Conservation (phyloP, 2,888 invertebrate genomes). For the Acronicta alni region DNA sequence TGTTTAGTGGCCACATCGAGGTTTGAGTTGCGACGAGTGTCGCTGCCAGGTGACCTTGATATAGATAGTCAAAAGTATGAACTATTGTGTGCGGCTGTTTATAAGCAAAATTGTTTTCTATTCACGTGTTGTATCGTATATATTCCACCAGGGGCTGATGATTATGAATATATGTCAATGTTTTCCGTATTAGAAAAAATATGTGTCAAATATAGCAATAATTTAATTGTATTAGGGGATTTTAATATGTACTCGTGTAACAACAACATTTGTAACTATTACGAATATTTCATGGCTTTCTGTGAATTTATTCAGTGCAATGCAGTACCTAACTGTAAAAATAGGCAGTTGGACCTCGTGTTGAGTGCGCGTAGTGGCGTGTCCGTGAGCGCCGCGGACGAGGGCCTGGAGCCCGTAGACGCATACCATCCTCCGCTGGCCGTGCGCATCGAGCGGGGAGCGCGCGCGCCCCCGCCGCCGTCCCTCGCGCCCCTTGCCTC, state of each 20-base stretch:
- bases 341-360: conserved; percentile 30
- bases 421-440: conserved; percentile 25
- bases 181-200: neutral
- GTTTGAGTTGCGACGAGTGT: conserved; percentile 7
- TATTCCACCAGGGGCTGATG: conserved; percentile 12
- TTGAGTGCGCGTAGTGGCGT: conserved; percentile 21
- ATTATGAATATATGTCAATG: conserved; percentile 8
- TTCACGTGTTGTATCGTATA: conserved; percentile 13
- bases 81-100: conserved; percentile 6
- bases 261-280: conserved; percentile 1
- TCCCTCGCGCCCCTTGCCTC: no score
- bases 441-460: conserved; percentile 4
- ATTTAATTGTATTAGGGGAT: no score
- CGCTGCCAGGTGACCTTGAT: conserved; percentile 4
- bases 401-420: conserved; percentile 33
- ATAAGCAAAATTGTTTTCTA: conserved; percentile 6
- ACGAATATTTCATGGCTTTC: conserved; percentile 28
- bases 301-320: conserved; percentile 41
- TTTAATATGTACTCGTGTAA: no score
- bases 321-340: conserved; percentile 28
- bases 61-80: conserved; percentile 11
- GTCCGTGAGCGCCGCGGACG: conserved; percentile 8
- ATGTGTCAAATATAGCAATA: no score
- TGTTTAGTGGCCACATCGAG: conserved; percentile 1
- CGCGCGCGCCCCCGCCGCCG: neutral